Conservation (phyloP, 92 coral and sea anemone species). For the Palythoa grandiflora region DNA sequence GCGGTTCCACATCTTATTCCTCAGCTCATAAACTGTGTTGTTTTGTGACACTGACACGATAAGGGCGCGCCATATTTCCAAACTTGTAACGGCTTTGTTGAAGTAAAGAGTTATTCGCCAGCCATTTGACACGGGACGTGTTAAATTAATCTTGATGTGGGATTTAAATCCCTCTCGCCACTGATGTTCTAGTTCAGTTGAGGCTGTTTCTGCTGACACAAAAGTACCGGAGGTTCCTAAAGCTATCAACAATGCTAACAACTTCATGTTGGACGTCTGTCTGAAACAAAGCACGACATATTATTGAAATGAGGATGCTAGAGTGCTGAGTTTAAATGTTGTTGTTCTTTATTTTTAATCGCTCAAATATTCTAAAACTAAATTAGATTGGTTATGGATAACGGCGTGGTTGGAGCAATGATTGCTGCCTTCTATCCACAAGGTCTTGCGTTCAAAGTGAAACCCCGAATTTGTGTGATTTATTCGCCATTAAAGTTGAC, state of each 20-base stretch:
- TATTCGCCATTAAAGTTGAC: too few species aligned
- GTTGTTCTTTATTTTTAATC: too few species aligned
- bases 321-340: too few species aligned
- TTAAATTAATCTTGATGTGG: slow-evolving; percentile 34
- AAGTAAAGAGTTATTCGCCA: slow-evolving; percentile 69
- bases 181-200: background rate
- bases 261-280: background rate
- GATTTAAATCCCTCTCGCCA: slow-evolving; percentile 67
- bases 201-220: slow-evolving; percentile 23
- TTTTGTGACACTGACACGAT: slow-evolving; percentile 38
- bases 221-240: background rate
- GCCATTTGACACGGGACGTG: slow-evolving; percentile 55
- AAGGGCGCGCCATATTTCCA: slow-evolving; percentile 59
- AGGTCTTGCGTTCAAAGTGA: too few species aligned
- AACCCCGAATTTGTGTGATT: too few species aligned
- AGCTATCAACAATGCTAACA: background rate
- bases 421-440: too few species aligned
- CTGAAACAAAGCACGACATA: background rate
- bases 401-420: too few species aligned
- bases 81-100: slow-evolving; percentile 46
- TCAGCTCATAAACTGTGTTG: slow-evolving; percentile 51
- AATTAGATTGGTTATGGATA: too few species aligned
- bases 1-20: slow-evolving; percentile 64
- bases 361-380: too few species aligned
- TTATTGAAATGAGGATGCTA: too few species aligned